These are phyloP conservation scores for Dipodomys merriami DNA, from an alignment of 2,113 vertebrate species.

Conservation along the genomic window DNA sequence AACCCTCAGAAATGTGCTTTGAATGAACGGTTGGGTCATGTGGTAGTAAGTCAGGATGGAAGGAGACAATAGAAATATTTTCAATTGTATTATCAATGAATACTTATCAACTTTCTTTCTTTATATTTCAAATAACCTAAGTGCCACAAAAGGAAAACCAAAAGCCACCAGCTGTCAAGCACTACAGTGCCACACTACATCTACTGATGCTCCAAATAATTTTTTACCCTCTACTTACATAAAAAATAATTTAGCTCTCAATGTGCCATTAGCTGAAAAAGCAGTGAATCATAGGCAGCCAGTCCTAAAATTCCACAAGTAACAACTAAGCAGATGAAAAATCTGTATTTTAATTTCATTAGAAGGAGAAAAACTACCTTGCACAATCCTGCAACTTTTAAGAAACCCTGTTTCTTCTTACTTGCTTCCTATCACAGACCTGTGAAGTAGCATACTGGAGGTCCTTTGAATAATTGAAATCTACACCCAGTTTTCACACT, in stretches of 20 bases:
- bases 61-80: background rate
- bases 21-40: background rate
- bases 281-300: background rate
- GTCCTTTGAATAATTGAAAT: background rate
- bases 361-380: slow-evolving; percentile 2
- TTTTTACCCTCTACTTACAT: background rate
- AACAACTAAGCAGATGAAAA: background rate
- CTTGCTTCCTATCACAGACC: slow-evolving; percentile 33
- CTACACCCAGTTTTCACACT: background rate
- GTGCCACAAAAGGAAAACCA: slow-evolving; percentile 18
- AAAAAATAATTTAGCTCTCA: background rate
- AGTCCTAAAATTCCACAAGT: background rate
- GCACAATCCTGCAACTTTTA: slow-evolving; percentile 24
- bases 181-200: background rate
- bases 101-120: slow-evolving; percentile 14
- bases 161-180: background rate
- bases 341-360: background rate
- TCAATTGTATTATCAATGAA: background rate
- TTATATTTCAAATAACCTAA: background rate
- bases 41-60: background rate
- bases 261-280: background rate
- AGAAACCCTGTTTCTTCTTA: slow-evolving; percentile 56
- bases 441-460: background rate
- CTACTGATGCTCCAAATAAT: background rate
- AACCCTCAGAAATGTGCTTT: background rate